Percentiles rank a stretch among this genome's conserved stretches.
Evolutionary conservation across 2,113 vertebrate genomes (phyloP).

Genomic region (Oenanthe oenanthe): DNA sequence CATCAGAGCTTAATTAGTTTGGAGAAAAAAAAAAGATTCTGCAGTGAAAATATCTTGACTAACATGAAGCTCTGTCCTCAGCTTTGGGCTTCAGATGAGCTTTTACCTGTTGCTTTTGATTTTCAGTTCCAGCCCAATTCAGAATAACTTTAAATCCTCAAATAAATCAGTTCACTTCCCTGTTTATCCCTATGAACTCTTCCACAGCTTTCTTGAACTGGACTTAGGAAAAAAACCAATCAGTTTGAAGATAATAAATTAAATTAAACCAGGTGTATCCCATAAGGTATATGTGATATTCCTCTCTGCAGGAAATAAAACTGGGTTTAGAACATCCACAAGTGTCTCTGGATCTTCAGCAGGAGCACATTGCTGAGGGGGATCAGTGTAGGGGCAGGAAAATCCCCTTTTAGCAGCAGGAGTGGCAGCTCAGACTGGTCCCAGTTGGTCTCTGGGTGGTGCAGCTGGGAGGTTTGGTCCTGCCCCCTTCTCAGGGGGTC

Average conservation of each 20-base stretch:
- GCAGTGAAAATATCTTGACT: conserved; percentile 26
- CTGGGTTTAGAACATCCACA: neutral
- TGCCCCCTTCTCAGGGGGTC: rapidly evolving
- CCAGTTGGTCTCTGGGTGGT: neutral
- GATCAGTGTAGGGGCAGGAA: neutral
- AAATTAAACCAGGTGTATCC: neutral
- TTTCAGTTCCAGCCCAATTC: neutral
- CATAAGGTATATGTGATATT: neutral
- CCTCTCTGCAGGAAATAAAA: neutral
- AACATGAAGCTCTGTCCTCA: neutral
- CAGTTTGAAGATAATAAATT: neutral
- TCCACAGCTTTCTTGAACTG: neutral
- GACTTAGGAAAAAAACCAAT: neutral
- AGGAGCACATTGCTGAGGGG: neutral
- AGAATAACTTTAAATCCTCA: neutral
- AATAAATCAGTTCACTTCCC: neutral
- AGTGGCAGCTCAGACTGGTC: neutral
- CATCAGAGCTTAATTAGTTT: conserved; percentile 77
- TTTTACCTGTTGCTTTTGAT: neutral
- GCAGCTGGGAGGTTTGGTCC: neutral
- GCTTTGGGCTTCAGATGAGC: neutral
- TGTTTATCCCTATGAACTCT: neutral
- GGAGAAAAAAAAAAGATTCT: neutral
- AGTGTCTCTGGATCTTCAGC: neutral
- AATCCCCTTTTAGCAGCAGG: neutral